These are phyloP conservation scores for Mimumesa dahlbomi DNA, from an alignment of 2,888 invertebrate genomes.

Conservation along the genomic window DNA sequence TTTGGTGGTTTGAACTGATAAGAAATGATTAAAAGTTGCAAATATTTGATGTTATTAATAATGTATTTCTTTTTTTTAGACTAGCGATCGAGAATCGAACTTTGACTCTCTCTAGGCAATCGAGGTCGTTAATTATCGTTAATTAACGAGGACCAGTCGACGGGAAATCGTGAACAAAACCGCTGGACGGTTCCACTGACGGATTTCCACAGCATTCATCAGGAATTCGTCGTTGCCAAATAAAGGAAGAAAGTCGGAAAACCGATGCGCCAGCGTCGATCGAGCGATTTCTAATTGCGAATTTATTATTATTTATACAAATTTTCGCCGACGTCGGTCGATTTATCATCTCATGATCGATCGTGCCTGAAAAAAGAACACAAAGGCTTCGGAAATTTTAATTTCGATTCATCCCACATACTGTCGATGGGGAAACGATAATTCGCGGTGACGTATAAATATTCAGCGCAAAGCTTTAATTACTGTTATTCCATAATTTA, in stretches of 20 bases:
- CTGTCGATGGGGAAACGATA: conserved; percentile 6
- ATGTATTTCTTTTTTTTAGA: conserved; percentile 58
- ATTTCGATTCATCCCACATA: conserved; percentile 18
- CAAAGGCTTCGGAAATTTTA: conserved; percentile 8
- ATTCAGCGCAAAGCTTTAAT: conserved; percentile 15
- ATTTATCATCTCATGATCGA: too few species aligned
- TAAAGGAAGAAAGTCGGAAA: conserved; percentile 21
- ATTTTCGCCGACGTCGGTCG: too few species aligned
- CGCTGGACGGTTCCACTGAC: conserved; percentile 63
- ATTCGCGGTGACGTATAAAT: too few species aligned
- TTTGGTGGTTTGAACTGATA: too few species aligned
- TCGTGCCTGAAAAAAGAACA: too few species aligned
- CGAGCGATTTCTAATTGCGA: background rate
- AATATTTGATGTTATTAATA: background rate
- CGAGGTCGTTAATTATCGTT: conserved; percentile 19
- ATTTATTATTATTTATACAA: background rate
- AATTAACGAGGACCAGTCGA: conserved; percentile 41
- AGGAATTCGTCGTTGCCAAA: conserved; percentile 69
- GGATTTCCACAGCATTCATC: conserved; percentile 27
- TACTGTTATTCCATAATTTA: conserved; percentile 14
- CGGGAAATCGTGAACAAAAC: conserved; percentile 48
- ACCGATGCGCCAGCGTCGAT: background rate
- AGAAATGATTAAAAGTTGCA: too few species aligned
- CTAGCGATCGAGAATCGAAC: conserved; percentile 79
- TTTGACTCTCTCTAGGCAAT: conserved; percentile 76